These are phyloP conservation scores for Synergus japonicus DNA, from an alignment of 2,888 invertebrate genomes.

Conservation along the genomic window DNA sequence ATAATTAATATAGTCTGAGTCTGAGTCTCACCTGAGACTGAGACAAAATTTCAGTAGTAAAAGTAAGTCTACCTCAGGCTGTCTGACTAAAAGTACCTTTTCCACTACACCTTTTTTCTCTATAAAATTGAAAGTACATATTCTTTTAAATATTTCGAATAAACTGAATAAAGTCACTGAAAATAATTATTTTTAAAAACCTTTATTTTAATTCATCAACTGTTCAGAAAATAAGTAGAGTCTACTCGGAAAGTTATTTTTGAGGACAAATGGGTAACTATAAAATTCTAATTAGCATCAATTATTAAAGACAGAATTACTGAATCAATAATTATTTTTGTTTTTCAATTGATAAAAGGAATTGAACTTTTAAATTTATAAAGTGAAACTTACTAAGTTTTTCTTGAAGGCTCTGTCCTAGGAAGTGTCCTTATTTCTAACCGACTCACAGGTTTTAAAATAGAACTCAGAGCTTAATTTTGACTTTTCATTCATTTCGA, in stretches of 20 bases:
- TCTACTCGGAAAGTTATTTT: neutral
- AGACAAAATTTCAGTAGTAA: too few species aligned
- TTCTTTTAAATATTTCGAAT: too few species aligned
- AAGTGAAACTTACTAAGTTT: constrained; percentile 24
- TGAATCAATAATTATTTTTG: neutral
- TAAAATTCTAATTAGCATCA: neutral
- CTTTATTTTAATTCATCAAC: too few species aligned
- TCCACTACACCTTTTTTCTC: too few species aligned
- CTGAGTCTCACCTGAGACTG: neutral
- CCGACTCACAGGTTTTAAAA: neutral
- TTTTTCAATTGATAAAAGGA: neutral
- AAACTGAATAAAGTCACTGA: too few species aligned
- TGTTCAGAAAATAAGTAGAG: neutral
- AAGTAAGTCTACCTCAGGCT: neutral
- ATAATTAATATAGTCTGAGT: neutral
- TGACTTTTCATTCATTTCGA: constrained; percentile 2
- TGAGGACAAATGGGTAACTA: neutral
- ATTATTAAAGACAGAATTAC: neutral
- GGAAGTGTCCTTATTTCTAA: constrained; percentile 29
- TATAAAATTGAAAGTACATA: too few species aligned
- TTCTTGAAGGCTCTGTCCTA: constrained; percentile 7
- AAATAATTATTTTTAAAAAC: too few species aligned
- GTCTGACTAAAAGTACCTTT: neutral
- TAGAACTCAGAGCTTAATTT: neutral
- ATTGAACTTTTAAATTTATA: neutral